A percentile compares a stretch with the other conserved stretches of the same genome.
phyloP scores from a whole-genome alignment of 2,797 vertebrate species.

The Periophthalmus magnuspinnatus region DNA sequence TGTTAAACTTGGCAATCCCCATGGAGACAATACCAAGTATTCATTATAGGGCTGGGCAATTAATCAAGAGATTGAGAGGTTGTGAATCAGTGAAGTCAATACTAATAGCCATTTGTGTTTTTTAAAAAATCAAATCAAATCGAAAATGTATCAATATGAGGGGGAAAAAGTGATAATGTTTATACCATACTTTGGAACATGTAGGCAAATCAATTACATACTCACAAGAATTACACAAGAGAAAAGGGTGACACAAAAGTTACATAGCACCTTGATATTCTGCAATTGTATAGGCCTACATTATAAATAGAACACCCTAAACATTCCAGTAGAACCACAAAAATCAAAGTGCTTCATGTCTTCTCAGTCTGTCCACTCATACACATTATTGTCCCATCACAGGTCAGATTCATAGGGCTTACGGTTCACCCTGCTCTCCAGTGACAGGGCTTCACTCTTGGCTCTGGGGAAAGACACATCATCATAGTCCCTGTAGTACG shows the following conservation, averaged over 20 bases:
- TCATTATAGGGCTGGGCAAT: too few species aligned
- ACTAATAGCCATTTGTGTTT: too few species aligned
- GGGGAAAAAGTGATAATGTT: too few species aligned
- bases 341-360: not conserved
- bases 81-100: too few species aligned
- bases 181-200: not conserved
- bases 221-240: not conserved
- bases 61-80: too few species aligned
- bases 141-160: too few species aligned
- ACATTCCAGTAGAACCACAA: not conserved
- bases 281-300: not conserved
- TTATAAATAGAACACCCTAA: not conserved
- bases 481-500: constrained; percentile 68
- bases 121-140: too few species aligned
- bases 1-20: too few species aligned
- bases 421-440: constrained; percentile 48
- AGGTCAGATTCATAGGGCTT: constrained; percentile 71
- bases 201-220: not conserved
- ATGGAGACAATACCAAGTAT: too few species aligned
- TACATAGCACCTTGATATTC: not conserved
- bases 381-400: constrained; percentile 21
- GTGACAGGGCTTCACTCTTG: constrained; percentile 52
- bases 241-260: not conserved
- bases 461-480: constrained; percentile 75
- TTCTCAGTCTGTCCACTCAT: not conserved